Evolutionary conservation across 2,888 invertebrate genomes (phyloP).

Genomic region (Baronia brevicornis): DNA sequence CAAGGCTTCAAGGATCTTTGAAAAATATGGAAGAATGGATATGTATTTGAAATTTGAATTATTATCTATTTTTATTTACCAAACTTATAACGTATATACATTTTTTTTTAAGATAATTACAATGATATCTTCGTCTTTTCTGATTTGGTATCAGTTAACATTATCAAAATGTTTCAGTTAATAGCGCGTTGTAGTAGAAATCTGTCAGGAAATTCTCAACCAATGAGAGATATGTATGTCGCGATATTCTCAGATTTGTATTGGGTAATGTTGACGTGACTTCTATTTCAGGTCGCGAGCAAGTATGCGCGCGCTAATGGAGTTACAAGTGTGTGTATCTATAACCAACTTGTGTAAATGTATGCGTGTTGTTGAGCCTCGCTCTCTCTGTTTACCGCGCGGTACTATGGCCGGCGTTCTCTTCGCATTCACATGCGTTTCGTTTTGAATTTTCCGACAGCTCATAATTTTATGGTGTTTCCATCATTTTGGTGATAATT

Average conservation of each 20-base stretch:
- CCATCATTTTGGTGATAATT: constrained; percentile 57
- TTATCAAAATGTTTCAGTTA: constrained; percentile 70
- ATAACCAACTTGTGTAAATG: too few relatives aligned
- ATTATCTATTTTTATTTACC: too few relatives aligned
- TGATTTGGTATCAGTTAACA: constrained; percentile 62
- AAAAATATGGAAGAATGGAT: too few relatives aligned
- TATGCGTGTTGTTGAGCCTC: too few relatives aligned
- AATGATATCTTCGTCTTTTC: constrained; percentile 41
- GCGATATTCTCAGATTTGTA: constrained; percentile 46
- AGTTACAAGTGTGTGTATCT: constrained; percentile 29
- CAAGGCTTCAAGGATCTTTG: too few relatives aligned
- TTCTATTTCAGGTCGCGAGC: constrained; percentile 54
- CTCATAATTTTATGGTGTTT: constrained; percentile 59
- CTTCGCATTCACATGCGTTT: constrained; percentile 77
- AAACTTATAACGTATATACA: too few relatives aligned
- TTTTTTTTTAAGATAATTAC: constrained; percentile 29
- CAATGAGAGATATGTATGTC: constrained; percentile 45
- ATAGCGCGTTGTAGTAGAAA: constrained; percentile 60
- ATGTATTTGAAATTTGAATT: too few relatives aligned
- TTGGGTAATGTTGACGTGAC: constrained; percentile 60
- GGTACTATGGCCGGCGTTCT: constrained; percentile 74
- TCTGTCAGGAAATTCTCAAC: constrained; percentile 59
- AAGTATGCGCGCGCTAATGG: constrained; percentile 55
- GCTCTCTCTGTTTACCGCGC: constrained; percentile 68
- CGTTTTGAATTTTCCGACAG: constrained; percentile 61